Percentiles rank a stretch among this genome's conserved stretches.
These are phyloP conservation scores for Agrilus cyanescens DNA, from an alignment of 2,888 invertebrate species.

Conservation along the genomic window DNA sequence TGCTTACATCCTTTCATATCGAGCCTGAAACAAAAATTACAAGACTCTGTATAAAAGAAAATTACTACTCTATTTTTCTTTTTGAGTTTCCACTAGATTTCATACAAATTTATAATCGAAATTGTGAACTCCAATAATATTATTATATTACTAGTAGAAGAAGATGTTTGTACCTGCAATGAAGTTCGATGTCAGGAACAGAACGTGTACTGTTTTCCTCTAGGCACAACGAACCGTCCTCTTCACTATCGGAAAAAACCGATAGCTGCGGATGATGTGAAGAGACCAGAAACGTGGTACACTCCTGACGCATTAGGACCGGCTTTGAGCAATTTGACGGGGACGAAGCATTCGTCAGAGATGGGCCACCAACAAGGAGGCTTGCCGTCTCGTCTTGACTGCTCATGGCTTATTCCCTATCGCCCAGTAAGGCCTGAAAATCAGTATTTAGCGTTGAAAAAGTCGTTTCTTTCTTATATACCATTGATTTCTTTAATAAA, in stretches of 20 bases:
- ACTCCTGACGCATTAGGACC: slow-evolving; percentile 74
- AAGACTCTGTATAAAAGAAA: not conserved
- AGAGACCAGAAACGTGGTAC: slow-evolving; percentile 64
- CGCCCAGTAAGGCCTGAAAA: slow-evolving; percentile 12
- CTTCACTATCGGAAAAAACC: slow-evolving; percentile 66
- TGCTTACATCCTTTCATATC: slow-evolving; percentile 38
- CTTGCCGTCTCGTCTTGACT: slow-evolving; percentile 77
- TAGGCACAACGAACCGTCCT: slow-evolving; percentile 52
- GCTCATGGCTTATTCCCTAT: slow-evolving; percentile 31
- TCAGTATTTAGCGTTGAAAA: no score
- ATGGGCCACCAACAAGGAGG: slow-evolving; percentile 55
- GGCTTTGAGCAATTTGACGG: slow-evolving; percentile 53
- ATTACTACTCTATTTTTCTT: no score
- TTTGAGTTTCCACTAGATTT: no score
- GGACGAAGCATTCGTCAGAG: slow-evolving; percentile 40
- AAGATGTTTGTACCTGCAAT: slow-evolving; percentile 41
- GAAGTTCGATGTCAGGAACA: slow-evolving; percentile 72
- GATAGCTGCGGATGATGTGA: slow-evolving; percentile 58
- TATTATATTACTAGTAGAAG: no score
- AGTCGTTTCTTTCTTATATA: no score
- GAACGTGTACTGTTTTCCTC: slow-evolving; percentile 62
- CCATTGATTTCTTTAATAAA: no score
- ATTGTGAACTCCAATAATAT: no score
- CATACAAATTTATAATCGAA: no score
- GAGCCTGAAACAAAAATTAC: slow-evolving; percentile 24